Base-by-base conservation (phyloP, 2,113 vertebrate species). In the Clarias magur region DNA sequence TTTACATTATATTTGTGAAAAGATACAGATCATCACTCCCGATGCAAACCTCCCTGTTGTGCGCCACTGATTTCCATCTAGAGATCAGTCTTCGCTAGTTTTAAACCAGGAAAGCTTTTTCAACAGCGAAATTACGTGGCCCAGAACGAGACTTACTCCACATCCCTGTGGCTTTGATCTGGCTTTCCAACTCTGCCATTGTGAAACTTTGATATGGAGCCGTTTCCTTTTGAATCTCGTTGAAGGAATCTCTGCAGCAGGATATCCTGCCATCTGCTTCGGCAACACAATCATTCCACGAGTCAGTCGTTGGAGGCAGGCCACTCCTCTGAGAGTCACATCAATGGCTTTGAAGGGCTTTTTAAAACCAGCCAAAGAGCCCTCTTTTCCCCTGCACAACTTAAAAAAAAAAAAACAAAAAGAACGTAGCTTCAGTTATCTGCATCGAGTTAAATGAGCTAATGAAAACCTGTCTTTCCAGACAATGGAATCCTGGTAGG, bases 261-360 rank as follows among this genome's bases (percentile, higher is more conserved):
- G 92, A 92, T 91, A 91, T 92, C 92, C 92, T 90, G 85, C 91
- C 90, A 91, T 91, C 92, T 92, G 90, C 90, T 92, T 89, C 88
- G 83, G 89, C 86, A 88, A 91, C 85, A 75, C 88, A 87, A 88
- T 89, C 79, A 78, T 90, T 91, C 88, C 89, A 85, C 87, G 75
- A 92, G 88, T 89, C 91, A 95, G 94, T 94, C 95, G 94, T 94
- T 93, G 94, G 93, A 95, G 94, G 90, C 95, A 96, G 94, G 94
- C 94, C 95, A 93, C 94, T 88, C 95, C 94, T 92, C 92, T 91
- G 91, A 95, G 94, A 95, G 95, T 93, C 95, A 92, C 92, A 92
- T 92, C 91, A 92, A 92, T 90, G 85, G 87, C 90, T 88, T 89
- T 72, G 63, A 89, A 88, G 62, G 59, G 70, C 83, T 87, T 90